phyloP scores from a whole-genome alignment of 2,113 vertebrate species.

The Eclectus roratus region DNA sequence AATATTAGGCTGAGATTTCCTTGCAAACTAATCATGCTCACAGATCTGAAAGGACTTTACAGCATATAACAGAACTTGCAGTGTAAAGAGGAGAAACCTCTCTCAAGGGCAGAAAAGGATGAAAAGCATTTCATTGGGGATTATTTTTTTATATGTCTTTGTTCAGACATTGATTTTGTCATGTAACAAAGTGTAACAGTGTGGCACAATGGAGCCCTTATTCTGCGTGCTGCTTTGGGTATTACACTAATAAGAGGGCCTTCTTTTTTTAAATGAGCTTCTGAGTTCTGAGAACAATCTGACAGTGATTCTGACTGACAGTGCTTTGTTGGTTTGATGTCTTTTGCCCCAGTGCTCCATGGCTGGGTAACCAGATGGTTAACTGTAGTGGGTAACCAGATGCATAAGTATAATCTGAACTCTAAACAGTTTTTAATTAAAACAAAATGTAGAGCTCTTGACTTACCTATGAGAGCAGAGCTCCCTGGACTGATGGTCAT shows the following conservation, averaged over 20 bases:
- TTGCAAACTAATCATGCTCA: background rate
- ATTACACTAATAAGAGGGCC: background rate
- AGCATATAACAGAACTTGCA: background rate
- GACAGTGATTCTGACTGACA: background rate
- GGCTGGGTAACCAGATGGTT: background rate
- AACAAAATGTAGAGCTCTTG: background rate
- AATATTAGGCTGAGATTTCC: background rate
- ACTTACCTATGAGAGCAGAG: conserved; percentile 78
- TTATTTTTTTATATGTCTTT: background rate
- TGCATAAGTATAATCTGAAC: background rate
- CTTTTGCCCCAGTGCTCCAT: background rate
- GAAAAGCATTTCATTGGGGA: background rate
- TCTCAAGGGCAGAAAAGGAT: background rate
- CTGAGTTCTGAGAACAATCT: background rate
- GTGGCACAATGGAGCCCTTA: background rate
- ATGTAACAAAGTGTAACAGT: background rate
- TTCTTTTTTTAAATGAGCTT: background rate
- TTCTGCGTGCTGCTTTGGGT: background rate
- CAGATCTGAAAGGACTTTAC: background rate
- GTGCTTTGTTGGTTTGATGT: background rate
- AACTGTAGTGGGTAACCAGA: background rate
- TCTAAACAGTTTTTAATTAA: background rate
- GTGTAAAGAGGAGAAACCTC: background rate
- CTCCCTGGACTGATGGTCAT: conserved; percentile 71
- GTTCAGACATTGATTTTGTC: background rate